These are phyloP conservation scores for Danaus chrysippus DNA, from an alignment of 2,888 invertebrate species.

Conservation along the genomic window DNA sequence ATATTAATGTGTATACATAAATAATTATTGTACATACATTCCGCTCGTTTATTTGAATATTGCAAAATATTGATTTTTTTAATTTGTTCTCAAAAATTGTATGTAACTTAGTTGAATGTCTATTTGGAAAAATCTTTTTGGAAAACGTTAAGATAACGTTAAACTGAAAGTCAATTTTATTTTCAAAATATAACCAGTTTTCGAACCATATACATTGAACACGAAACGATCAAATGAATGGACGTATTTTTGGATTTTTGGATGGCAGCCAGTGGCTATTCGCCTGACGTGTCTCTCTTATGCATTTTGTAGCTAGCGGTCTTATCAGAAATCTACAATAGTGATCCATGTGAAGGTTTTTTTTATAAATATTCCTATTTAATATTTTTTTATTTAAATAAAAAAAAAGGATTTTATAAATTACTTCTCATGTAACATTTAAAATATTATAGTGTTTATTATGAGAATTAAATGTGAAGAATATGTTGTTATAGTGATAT, in stretches of 20 bases:
- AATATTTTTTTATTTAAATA: no score
- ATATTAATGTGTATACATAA: no score
- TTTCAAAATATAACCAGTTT: slow-evolving; percentile 1
- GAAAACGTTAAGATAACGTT: neutral
- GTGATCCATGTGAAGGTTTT: neutral
- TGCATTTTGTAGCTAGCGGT: slow-evolving; percentile 10
- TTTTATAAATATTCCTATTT: no score
- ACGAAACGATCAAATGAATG: slow-evolving; percentile 16
- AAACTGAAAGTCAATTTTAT: neutral
- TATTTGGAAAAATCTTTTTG: no score
- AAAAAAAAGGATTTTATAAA: neutral
- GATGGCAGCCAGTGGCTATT: slow-evolving; percentile 23
- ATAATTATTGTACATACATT: no score
- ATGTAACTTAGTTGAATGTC: no score
- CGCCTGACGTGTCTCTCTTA: slow-evolving; percentile 18
- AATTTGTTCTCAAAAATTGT: no score
- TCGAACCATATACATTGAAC: slow-evolving; percentile 5
- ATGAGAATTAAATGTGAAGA: neutral
- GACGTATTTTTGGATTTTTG: slow-evolving; percentile 22
- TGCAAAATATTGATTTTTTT: no score
- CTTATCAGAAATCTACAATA: slow-evolving; percentile 2
- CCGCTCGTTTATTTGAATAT: no score
- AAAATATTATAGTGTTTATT: neutral
- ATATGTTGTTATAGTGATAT: neutral
- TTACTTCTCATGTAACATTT: neutral